Percentiles rank a stretch among this genome's conserved stretches.
Conservation (phyloP, 2,113 vertebrate species). For the Channa maculata region DNA sequence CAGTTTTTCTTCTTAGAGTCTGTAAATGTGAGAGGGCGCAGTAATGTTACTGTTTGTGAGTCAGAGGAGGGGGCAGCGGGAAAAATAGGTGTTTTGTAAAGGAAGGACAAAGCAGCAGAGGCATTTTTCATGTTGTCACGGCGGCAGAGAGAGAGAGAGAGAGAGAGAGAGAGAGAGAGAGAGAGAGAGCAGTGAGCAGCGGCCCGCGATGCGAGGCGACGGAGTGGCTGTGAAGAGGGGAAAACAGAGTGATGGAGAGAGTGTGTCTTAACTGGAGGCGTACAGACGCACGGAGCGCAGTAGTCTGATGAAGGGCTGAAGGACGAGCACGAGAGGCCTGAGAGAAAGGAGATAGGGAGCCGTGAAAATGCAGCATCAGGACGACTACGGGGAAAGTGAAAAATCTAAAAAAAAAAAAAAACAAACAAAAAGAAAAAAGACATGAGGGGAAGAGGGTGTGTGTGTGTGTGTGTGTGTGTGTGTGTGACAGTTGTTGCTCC, state of each 20-base stretch:
- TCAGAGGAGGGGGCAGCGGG: background rate
- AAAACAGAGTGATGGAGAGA: conserved; percentile 33
- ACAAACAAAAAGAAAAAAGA: background rate
- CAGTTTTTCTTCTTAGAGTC: conserved; percentile 18
- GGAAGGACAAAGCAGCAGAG: conserved; percentile 24
- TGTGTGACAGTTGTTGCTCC: conserved; percentile 41
- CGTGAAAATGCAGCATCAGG: background rate
- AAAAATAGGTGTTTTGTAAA: conserved; percentile 27
- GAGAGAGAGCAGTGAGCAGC: conserved; percentile 38
- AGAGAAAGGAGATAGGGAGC: background rate
- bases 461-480: background rate
- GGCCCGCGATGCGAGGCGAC: conserved; percentile 24
- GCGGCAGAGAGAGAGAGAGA: conserved; percentile 24
- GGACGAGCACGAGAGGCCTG: background rate
- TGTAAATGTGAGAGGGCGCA: conserved; percentile 11
- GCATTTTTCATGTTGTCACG: conserved; percentile 21
- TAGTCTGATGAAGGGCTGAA: conserved; percentile 20
- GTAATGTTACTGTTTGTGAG: conserved; percentile 28
- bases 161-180: conserved; percentile 47
- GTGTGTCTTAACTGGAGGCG: conserved; percentile 29
- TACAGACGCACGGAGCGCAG: background rate
- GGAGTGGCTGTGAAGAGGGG: conserved; percentile 20
- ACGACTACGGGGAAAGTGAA: background rate
- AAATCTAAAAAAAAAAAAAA: background rate
- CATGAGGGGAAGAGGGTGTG: background rate